phyloP scores from a whole-genome alignment of 2,888 invertebrate genomes.

The Leptinotarsa tumamoca region DNA sequence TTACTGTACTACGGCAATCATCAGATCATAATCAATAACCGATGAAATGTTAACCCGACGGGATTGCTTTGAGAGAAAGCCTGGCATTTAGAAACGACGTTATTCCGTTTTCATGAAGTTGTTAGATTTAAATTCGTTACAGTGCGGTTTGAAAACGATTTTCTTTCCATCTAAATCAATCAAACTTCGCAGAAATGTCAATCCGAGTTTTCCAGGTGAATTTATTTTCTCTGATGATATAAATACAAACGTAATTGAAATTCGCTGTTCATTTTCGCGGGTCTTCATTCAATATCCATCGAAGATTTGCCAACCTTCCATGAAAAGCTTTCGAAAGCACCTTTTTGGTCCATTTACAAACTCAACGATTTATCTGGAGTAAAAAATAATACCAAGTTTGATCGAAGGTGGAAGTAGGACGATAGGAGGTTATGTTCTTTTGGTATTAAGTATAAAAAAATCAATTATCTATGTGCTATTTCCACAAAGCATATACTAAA shows the following conservation, averaged over 20 bases:
- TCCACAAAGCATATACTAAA: too few relatives aligned
- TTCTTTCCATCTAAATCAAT: slow-evolving; percentile 9
- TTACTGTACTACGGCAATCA: slow-evolving; percentile 27
- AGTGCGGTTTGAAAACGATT: not conserved
- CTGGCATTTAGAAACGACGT: not conserved
- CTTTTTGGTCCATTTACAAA: too few relatives aligned
- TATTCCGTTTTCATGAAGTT: not conserved
- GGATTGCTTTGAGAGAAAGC: slow-evolving; percentile 21
- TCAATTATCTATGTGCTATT: too few relatives aligned
- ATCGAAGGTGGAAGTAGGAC: too few relatives aligned
- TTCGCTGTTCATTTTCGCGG: not conserved
- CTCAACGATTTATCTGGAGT: too few relatives aligned
- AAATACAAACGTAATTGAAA: not conserved
- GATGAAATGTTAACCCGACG: slow-evolving; percentile 38
- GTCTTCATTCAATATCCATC: too few relatives aligned
- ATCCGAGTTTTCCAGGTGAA: not conserved
- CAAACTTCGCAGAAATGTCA: slow-evolving; percentile 2
- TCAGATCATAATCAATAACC: slow-evolving; percentile 43
- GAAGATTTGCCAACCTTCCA: too few relatives aligned
- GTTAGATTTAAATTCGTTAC: slow-evolving; percentile 17
- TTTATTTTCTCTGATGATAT: not conserved
- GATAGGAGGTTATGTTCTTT: too few relatives aligned
- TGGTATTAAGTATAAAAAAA: too few relatives aligned
- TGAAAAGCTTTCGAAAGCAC: too few relatives aligned
- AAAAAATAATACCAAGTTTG: too few relatives aligned